Evolutionary conservation across 2,888 invertebrate species (phyloP).

Genomic region (Zygothrica quintamaculata): DNA sequence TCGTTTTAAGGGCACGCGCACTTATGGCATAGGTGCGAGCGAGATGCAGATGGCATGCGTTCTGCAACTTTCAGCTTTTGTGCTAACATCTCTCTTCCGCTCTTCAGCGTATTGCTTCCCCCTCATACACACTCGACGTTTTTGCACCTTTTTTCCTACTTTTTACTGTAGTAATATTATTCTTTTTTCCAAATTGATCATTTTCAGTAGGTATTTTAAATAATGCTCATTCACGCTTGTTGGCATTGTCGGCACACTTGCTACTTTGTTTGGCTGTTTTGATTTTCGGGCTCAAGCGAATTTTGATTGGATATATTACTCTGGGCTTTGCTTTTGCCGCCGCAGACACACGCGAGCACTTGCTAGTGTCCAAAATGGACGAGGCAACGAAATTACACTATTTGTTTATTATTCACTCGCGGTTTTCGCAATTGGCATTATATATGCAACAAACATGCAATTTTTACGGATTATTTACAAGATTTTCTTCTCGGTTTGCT

Average conservation of each 20-base stretch:
- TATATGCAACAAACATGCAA: constrained; percentile 72
- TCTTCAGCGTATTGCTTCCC: constrained; percentile 49
- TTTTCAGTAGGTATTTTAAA: constrained; percentile 39
- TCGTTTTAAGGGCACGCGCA: constrained; percentile 76
- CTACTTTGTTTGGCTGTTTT: constrained; percentile 63
- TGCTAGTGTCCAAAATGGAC: constrained; percentile 32
- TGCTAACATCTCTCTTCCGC: constrained; percentile 47
- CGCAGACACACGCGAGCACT: constrained; percentile 76
- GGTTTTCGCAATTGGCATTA: constrained; percentile 64
- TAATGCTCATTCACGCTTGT: constrained; percentile 41
- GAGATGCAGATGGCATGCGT: constrained; percentile 70
- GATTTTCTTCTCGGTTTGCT: constrained; percentile 72
- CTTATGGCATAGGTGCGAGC: constrained; percentile 59
- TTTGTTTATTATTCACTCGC: constrained; percentile 58
- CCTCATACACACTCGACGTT: constrained; percentile 64
- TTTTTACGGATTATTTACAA: constrained; percentile 75
- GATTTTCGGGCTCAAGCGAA: constrained; percentile 64
- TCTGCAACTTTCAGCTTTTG: constrained; percentile 63
- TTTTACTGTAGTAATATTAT: constrained; percentile 72
- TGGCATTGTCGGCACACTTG: constrained; percentile 54
- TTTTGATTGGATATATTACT: constrained; percentile 74
- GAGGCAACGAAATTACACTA: constrained; percentile 30
- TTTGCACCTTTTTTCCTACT: constrained; percentile 74
- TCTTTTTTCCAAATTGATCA: constrained; percentile 68
- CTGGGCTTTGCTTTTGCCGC: constrained; percentile 82